Conservation (phyloP, 92 coral and sea anemone species). For the Micromussa lordhowensis region DNA sequence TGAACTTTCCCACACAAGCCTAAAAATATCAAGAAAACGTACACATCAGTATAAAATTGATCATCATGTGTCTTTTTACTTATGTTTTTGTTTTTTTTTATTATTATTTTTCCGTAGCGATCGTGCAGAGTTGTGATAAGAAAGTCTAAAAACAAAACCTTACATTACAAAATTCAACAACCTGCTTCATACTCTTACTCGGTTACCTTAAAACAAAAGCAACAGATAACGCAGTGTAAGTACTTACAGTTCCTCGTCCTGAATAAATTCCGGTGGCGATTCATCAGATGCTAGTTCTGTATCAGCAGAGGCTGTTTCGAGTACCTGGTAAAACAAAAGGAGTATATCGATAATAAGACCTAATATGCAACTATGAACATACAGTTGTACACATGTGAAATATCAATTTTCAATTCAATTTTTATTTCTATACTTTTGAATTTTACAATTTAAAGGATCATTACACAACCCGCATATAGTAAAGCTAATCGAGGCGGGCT, state of each 20-base stretch:
- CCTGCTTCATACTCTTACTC: no score
- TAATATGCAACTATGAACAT: no score
- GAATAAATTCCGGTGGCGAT: constrained; percentile 42
- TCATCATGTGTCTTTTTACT: background rate
- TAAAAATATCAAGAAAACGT: background rate
- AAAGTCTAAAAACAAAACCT: background rate
- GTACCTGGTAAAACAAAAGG: constrained; percentile 4
- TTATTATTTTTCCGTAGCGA: background rate
- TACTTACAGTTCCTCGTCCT: constrained; percentile 63
- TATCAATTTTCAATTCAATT: no score
- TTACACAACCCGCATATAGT: no score
- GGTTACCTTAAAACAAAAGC: background rate
- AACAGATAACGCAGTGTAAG: background rate
- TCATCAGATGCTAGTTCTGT: constrained; percentile 42
- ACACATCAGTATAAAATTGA: background rate
- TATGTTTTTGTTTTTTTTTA: no score
- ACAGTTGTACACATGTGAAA: no score
- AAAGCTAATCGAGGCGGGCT: no score
- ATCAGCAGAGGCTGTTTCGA: constrained; percentile 37
- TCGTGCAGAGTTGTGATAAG: background rate
- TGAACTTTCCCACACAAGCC: constrained; percentile 88
- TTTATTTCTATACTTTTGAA: no score
- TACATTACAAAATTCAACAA: no score
- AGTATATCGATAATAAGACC: background rate
- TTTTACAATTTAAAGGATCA: no score